These are phyloP conservation scores for Cenopis cana DNA, from an alignment of 2,888 invertebrate species.

Conservation along the genomic window DNA sequence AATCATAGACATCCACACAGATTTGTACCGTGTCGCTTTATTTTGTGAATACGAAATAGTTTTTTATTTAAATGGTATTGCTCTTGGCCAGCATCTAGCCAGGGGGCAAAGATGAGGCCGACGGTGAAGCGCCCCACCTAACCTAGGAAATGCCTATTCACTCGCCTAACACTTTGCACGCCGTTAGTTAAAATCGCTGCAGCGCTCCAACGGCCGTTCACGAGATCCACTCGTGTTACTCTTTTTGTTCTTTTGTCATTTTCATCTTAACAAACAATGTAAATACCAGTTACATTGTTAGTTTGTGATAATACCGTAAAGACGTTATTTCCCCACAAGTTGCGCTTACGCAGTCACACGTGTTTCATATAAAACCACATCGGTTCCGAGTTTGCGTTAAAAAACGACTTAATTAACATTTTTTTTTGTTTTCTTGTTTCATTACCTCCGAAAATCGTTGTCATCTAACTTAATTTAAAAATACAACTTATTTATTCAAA, in stretches of 20 bases:
- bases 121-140: no score
- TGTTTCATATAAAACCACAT: conserved; percentile 57
- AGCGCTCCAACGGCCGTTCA: no score
- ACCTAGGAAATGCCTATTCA: no score
- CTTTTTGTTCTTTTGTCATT: no score
- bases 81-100: no score
- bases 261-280: no score
- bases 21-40: no score
- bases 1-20: conserved; percentile 67
- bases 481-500: conserved; percentile 28
- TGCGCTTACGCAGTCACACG: conserved; percentile 48
- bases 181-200: no score
- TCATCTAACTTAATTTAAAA: conserved; percentile 21
- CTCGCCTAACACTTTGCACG: no score
- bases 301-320: not conserved
- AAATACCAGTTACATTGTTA: not conserved
- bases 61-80: no score
- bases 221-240: no score
- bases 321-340: not conserved
- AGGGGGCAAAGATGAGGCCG: no score
- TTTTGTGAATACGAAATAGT: not conserved
- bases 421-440: conserved; percentile 26
- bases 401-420: conserved; percentile 36
- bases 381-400: conserved; percentile 42
- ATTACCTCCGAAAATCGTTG: conserved; percentile 35